Base-by-base conservation (phyloP, 2,888 invertebrate species). In the Acleris literana region DNA sequence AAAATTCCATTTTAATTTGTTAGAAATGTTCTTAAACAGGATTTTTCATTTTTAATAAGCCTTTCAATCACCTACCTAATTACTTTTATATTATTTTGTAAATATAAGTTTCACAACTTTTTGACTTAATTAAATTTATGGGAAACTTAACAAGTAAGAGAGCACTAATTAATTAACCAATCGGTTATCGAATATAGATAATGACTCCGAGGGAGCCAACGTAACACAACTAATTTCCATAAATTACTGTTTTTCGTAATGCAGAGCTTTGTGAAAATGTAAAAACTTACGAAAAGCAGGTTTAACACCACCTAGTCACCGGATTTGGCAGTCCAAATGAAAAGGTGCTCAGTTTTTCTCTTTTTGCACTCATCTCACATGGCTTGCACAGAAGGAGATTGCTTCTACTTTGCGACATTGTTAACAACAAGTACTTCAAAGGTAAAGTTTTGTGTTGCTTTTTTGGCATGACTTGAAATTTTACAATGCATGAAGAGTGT, bases 381-480 rank as follows among this genome's bases (percentile, higher is more conserved):
- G 78, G 88, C 90, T 90, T 91, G 87, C 90, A 90, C 86, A 85
- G 88, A 81, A 86, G 88, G 86, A 86, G 88, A 78, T 81, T 77
- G 85, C 88, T 90, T 88, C 82, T 85, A 85, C 84, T 78, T 88
- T 80, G 79, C 84, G 84, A 85, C 82, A 81, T 80, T 83, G 77
- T 76, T 82, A 81, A 79, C 82, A 80, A 80, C 82, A 84, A 82
- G 81, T 82, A 78, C 83, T 84, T 84, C 78, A 71, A 89, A 92
- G 92, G 92, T 92, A 92, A 91, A 84, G 84, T 90, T 87, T 85
- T 85, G 80, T 88, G 84, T 90, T 90, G 90, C 91, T 91, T 91
- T 82, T 82, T 90, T 86, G 78, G 92, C 92, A 92, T 92, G 92
- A 68, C 70, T 72, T 72, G 68, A 80, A 80, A 64, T 58, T 55